Base-by-base conservation (phyloP, 2,113 vertebrate species). In the Apaloderma vittatum region DNA sequence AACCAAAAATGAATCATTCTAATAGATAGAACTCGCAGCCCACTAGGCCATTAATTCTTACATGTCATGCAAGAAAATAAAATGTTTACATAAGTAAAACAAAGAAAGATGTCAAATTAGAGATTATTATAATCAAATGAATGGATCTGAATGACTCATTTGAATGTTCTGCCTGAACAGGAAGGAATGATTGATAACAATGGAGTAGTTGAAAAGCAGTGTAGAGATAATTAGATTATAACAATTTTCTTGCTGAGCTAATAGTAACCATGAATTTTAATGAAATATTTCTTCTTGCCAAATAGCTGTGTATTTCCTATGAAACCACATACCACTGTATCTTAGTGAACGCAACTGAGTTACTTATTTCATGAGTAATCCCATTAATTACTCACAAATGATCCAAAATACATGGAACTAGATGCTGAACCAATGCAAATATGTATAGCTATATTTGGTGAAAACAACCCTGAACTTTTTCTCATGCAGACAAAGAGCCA, bases 1-100 rank as follows among this genome's bases (percentile, higher is more conserved):
- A 96, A 96, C 24, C 30, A 72, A 86, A 90, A 71, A 93, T 96
- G 74, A 95, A 80, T 96, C 87, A 93, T 79, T 92, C 82, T 71
- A 57, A 83, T 67, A 71, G 66, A 62, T 34, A 88, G 71, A 90
- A 59, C 63, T 93, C 43, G 23, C 85, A 95, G 85, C 90, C 92
- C 90, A 96, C 92, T 29, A 54, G 62, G 46, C 63, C 58, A 49
- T 95, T 95, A 96, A 88, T 90, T 96, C 74, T 77, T 82, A 45
- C 84, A 46, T 76, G 81, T 85, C 78, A 93, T 58, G 36, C 75
- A 80, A 95, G 90, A 91, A 95, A 96, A 94, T 73, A 88, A 91
- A 72, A 65, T 54, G 40, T 70, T 88, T 93, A 57, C 81, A 66
- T 85, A 82, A 84, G 77, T 93, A 87, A 96, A 92, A 84, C 37